phyloP scores from a whole-genome alignment of 2,797 vertebrate genomes.

The Chiroxiphia lanceolata region DNA sequence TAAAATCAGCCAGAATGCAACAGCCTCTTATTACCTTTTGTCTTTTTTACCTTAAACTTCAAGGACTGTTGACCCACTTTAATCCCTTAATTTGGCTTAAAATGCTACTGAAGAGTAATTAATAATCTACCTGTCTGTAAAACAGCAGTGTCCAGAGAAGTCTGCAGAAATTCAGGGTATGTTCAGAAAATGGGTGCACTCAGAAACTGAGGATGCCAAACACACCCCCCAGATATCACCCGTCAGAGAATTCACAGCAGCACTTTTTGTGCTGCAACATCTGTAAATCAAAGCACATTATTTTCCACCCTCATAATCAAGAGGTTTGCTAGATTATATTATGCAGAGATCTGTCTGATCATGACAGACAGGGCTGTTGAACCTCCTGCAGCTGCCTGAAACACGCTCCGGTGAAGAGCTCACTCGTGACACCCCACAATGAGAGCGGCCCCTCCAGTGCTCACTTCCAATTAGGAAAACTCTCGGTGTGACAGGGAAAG shows the following conservation, averaged over 20 bases:
- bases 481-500: background rate
- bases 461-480: background rate
- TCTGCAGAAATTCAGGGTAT: background rate
- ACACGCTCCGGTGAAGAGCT: background rate
- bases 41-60: background rate
- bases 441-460: rapidly evolving
- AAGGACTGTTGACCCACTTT: background rate
- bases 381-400: background rate
- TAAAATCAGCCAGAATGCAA: background rate
- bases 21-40: background rate
- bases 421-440: background rate
- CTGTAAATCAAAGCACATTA: slow-evolving; percentile 34
- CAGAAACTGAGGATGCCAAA: background rate
- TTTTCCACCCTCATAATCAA: slow-evolving; percentile 29
- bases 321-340: slow-evolving; percentile 31
- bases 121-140: background rate
- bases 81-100: background rate
- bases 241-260: background rate
- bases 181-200: background rate
- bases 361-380: background rate
- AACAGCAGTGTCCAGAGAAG: background rate
- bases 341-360: background rate
- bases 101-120: background rate
- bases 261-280: background rate
- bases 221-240: background rate